Percentiles rank a stretch among this genome's conserved stretches.
Conservation (phyloP, 2,888 invertebrate genomes). For the Atethmia centrago region DNA sequence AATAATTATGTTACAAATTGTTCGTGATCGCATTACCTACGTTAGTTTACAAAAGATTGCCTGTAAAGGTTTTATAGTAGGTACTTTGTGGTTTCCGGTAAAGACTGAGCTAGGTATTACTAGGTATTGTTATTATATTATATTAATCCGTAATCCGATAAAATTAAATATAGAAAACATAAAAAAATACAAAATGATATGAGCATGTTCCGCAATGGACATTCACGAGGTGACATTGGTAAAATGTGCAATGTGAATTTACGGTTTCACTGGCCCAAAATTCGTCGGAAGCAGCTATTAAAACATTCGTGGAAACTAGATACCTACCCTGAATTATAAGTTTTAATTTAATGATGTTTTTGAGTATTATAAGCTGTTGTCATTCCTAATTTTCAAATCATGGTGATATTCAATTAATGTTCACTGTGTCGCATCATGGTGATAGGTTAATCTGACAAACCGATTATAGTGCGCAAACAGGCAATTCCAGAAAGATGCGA, state of each 20-base stretch:
- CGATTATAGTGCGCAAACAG: conserved; percentile 29
- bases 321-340: neutral
- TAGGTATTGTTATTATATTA: neutral
- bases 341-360: conserved; percentile 6
- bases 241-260: neutral
- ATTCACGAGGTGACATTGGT: neutral
- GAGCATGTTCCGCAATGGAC: neutral
- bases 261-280: neutral
- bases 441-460: conserved; percentile 34
- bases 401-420: conserved; percentile 32
- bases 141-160: neutral
- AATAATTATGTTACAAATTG: conserved; percentile 31
- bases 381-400: conserved; percentile 26
- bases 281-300: neutral
- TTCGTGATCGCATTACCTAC: conserved; percentile 18
- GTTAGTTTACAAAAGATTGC: conserved; percentile 8
- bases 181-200: neutral
- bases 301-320: neutral
- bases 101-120: neutral
- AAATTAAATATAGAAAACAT: neutral
- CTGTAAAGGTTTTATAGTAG: neutral
- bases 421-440: conserved; percentile 20
- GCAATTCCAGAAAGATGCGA: conserved; percentile 18
- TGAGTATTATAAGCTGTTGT: neutral
- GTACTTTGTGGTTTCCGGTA: neutral